These are phyloP conservation scores for Carpatolechia fugitivella DNA, from an alignment of 2,888 invertebrate genomes.

Conservation along the genomic window DNA sequence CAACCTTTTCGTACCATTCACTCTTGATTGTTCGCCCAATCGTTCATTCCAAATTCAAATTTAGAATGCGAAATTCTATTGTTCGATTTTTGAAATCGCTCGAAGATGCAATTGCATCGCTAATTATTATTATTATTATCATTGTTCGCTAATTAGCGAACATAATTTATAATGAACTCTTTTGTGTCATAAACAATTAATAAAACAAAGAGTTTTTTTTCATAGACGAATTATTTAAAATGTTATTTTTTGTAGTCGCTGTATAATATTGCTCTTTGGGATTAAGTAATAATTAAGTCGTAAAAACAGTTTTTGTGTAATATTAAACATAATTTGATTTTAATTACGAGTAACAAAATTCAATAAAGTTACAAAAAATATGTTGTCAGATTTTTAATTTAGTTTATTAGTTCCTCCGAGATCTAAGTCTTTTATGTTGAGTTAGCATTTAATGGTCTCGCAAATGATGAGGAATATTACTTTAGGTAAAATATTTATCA, in stretches of 20 bases:
- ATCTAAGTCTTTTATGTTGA: no score
- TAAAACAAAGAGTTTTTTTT: background rate
- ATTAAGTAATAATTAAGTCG: background rate
- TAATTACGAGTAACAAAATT: background rate
- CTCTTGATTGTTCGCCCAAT: conserved; percentile 59
- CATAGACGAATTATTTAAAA: background rate
- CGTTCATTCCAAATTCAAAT: conserved; percentile 37
- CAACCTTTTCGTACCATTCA: conserved; percentile 46
- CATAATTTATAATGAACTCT: conserved; percentile 22
- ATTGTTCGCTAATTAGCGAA: no score
- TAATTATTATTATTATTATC: no score
- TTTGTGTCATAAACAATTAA: conserved; percentile 1
- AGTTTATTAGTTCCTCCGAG: no score
- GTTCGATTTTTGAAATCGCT: conserved; percentile 26
- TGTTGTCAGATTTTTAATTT: no score
- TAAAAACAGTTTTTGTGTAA: conserved; percentile 1
- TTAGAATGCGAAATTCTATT: conserved; percentile 53
- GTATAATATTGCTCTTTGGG: background rate
- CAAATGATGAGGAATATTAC: no score
- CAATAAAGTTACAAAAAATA: background rate
- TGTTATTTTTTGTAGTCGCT: background rate
- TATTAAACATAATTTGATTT: background rate
- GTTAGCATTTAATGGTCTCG: no score
- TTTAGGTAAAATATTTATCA: no score
- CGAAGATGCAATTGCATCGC: conserved; percentile 41